Evolutionary conservation across 2,888 invertebrate species (phyloP), one percentile per base, ranked within the genome.

Genomic region (Drosophila helvetica): DNA sequence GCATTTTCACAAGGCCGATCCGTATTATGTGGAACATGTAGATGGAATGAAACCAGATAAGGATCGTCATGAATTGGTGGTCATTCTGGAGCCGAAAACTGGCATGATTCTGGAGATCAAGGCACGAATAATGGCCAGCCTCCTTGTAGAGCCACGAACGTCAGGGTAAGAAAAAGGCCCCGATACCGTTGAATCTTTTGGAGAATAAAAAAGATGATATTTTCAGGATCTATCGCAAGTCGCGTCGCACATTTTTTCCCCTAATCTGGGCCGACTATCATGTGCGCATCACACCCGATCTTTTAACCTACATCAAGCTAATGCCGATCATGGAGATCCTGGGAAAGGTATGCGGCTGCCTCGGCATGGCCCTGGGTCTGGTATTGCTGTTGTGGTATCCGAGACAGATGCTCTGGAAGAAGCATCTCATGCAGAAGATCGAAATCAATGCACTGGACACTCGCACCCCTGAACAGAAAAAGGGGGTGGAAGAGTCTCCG

Each of bases 1-100:
- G 0, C 97, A 98, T 92, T 98, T 96, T 91, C 93, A 95, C 86
- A 93, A 95, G 81, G 97, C 94, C 0, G 97, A 97, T 92, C 94
- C 95, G 0, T 93, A 91, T 71, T 95, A 96, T 61, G 80, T 92
- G 7, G 92, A 95, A 3, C 92, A 92, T 17, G 93, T 98, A 3
- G 93, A 93, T 0, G 98, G 98, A 0, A 85, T 98, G 90, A 87
- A 92, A 1, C 96, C 97, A 0, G 93, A 95, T 17, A 93, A 94
- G 7, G 93, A 94, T 0, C 93, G 94, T 10, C 96, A 98, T 87
- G 94, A 94, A 74, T 96, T 97, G 90, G 95, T 93, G 82, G 93
- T 97, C 62, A 93, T 94, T 3, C 92, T 96, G 1, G 96, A 97
- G 89, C 96, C 96, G 71, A 94, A 93, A 70, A 94, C 96, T 1